Conservation (phyloP, 2,888 invertebrate species). For the Oligia latruncula region DNA sequence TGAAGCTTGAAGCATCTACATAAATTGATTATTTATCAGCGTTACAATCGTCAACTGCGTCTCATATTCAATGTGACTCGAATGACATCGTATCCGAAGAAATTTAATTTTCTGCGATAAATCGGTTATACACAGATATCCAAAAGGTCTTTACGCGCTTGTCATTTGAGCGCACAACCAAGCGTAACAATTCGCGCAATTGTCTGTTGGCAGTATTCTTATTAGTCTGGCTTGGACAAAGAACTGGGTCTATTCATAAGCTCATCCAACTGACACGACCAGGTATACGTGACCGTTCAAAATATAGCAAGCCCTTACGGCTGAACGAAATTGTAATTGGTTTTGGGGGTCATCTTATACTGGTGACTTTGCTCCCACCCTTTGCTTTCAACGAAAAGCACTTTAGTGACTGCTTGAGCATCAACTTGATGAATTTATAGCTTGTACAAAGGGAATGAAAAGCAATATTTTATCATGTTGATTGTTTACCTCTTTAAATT, state of each 20-base stretch:
- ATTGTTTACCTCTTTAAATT: conserved; percentile 22
- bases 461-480: conserved; percentile 32
- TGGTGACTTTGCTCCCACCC: conserved; percentile 72
- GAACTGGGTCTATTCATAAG: conserved; percentile 71
- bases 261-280: conserved; percentile 69
- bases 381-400: conserved; percentile 70
- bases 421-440: conserved; percentile 50
- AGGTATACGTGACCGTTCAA: conserved; percentile 67
- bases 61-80: conserved; percentile 8
- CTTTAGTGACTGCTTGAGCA: conserved; percentile 36
- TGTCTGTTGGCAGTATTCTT: conserved; percentile 68
- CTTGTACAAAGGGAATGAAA: conserved; percentile 34
- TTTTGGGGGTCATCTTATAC: conserved; percentile 69
- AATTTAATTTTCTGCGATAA: conserved; percentile 19
- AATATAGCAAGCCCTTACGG: conserved; percentile 46
- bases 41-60: conserved; percentile 15
- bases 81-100: conserved; percentile 15
- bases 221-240: conserved; percentile 71
- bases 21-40: conserved; percentile 36
- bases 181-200: conserved; percentile 68
- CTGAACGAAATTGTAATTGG: conserved; percentile 64
- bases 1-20: not conserved
- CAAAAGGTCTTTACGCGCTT: conserved; percentile 31
- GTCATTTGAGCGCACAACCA: conserved; percentile 54
- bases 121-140: conserved; percentile 26